Evolutionary conservation across 2,797 vertebrate genomes (phyloP).

Genomic region (Cheracebus regulus): DNA sequence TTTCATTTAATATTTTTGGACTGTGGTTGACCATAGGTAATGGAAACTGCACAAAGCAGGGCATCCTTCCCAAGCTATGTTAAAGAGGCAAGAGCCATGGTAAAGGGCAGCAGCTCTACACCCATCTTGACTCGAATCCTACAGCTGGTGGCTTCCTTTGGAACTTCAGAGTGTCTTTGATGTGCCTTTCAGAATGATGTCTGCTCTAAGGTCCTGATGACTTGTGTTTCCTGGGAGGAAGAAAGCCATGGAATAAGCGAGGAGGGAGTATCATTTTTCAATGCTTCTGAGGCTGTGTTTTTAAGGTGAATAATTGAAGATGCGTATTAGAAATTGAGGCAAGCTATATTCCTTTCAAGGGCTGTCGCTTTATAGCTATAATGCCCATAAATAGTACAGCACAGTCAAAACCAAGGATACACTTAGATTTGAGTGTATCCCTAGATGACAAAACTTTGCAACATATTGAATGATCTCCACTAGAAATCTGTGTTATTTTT

Average conservation of each 20-base stretch:
- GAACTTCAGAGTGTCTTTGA: background rate
- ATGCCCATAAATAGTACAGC: background rate
- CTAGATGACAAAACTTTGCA: background rate
- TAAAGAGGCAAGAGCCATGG: background rate
- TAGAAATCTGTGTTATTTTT: background rate
- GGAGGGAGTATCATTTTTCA: background rate
- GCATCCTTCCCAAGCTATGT: background rate
- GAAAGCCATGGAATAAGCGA: background rate
- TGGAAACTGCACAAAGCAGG: background rate
- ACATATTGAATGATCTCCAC: background rate
- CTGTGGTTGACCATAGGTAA: background rate
- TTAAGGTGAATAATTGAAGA: background rate
- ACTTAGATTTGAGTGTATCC: background rate
- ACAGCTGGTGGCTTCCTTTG: background rate
- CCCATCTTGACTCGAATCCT: background rate
- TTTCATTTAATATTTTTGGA: background rate
- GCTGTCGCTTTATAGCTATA: background rate
- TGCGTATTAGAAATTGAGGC: background rate
- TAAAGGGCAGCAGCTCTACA: background rate
- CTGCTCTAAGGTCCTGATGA: background rate
- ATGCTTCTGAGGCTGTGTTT: background rate
- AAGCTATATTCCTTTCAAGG: background rate
- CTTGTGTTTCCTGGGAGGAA: background rate
- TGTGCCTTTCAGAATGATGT: background rate
- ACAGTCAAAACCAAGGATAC: background rate